Conservation (phyloP, 2,888 invertebrate genomes). For the Drosophila hamatofila region DNA sequence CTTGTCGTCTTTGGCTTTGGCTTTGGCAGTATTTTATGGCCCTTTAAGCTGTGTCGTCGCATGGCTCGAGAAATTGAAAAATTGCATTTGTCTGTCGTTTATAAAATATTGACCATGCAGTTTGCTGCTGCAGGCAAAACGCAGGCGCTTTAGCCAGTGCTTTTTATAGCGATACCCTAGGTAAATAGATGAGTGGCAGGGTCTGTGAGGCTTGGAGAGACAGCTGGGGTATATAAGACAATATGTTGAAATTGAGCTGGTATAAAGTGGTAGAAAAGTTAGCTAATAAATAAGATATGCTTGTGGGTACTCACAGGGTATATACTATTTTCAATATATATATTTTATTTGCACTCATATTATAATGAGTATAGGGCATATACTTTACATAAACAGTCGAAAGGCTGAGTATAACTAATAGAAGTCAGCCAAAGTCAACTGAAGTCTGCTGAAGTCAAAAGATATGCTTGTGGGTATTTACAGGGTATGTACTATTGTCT, state of each 20-base stretch:
- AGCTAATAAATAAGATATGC: neutral
- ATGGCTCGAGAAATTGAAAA: constrained; percentile 71
- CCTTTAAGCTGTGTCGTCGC: constrained; percentile 69
- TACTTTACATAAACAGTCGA: no score
- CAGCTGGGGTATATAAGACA: neutral
- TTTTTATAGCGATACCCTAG: neutral
- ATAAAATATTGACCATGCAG: constrained; percentile 69
- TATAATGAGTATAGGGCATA: no score
- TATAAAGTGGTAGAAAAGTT: neutral
- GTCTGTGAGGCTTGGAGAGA: neutral
- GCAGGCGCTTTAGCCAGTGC: constrained; percentile 9
- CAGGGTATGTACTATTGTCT: no score
- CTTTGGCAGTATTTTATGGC: constrained; percentile 59
- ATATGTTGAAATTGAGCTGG: neutral
- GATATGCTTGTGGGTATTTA: no score
- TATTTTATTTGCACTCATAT: no score
- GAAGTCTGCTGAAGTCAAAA: no score
- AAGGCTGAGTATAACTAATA: no score
- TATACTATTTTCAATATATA: no score
- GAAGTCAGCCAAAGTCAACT: no score
- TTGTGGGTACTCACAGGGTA: constrained; percentile 8
- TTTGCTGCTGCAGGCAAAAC: constrained; percentile 12
- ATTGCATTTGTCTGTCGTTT: constrained; percentile 72
- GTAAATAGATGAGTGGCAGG: neutral
- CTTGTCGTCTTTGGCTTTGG: constrained; percentile 20